Base-by-base conservation (phyloP, 2,113 vertebrate genomes). In the Nesogale talazaci region DNA sequence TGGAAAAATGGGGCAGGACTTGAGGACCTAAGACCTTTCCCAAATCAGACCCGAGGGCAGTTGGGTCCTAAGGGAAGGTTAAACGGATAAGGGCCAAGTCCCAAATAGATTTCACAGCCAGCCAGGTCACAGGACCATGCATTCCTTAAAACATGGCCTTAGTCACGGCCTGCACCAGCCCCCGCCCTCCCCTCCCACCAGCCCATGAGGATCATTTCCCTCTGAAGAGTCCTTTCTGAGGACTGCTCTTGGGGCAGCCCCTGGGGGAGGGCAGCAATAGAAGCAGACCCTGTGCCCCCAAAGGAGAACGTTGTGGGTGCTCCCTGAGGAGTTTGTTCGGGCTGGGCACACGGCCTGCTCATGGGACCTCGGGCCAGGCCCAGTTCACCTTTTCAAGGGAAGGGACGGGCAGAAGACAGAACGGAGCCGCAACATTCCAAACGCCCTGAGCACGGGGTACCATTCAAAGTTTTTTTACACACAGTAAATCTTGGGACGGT, bases 71-170 rank as follows among this genome's bases (percentile, higher is more conserved):
- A 5, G 52, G 89, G 91, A 75, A 93, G 34, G 52, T 20, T 61
- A 76, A 79, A 93, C 7, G 78, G 87, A 95, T 95, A 94, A 87
- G 78, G 22, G 36, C 42, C 89, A 90, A 72, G 25, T 89, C 84
- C 84, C 88, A 82, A 42, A 82, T 92, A 83, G 89, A 78, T 84
- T 90, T 82, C 89, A 76, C 80, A 95, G 86, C 36, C 22, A 85
- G 65, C 27, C 56, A 83, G 83, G 70, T 79, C 87, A 87, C 27
- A 46, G 38, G n/a, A 19, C 36, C 70, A 36, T 22, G 34, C 20
- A 20, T n/a, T 72, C 27, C 76, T 85, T 38, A 56, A 56, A 77
- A 76, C 69, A 77, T 36, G 88, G 57, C 52, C 89, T 94, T 78
- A 86, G 36, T 88, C 61, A 69, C 81, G 83, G 65, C 31, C 36